phyloP scores from a whole-genome alignment of 1,140 invertebrate genomes.

The Drepana arcuata region DNA sequence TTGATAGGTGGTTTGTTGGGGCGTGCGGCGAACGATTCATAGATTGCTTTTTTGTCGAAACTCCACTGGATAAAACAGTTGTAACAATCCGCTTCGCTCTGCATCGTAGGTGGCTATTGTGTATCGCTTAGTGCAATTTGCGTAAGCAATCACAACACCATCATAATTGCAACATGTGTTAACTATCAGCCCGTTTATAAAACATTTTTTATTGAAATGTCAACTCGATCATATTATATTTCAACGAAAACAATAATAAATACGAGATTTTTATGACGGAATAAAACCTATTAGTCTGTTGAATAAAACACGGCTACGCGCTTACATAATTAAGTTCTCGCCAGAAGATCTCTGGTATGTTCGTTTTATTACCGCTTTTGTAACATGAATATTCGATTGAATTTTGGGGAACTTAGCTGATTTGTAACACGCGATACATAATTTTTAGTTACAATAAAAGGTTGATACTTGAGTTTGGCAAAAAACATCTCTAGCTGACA shows the following conservation, averaged over 20 bases:
- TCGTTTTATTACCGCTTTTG: slow-evolving; percentile 26
- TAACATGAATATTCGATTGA: slow-evolving; percentile 38
- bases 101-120: slow-evolving; percentile 47
- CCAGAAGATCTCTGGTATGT: slow-evolving; percentile 31
- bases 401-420: slow-evolving; percentile 14
- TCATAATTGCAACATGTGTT: background rate
- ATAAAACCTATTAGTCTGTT: too few relatives aligned
- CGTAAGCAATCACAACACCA: background rate
- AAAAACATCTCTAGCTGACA: too few relatives aligned
- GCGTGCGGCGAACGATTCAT: slow-evolving; percentile 44
- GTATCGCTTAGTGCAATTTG: slow-evolving; percentile 18
- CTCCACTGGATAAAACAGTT: slow-evolving; percentile 39
- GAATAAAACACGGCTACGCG: slow-evolving; percentile 5
- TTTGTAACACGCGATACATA: too few relatives aligned
- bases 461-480: too few relatives aligned
- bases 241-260: too few relatives aligned
- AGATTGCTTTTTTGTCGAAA: slow-evolving; percentile 60
- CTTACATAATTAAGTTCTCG: slow-evolving; percentile 38
- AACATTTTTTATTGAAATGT: too few relatives aligned
- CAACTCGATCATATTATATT: too few relatives aligned
- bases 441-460: too few relatives aligned
- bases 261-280: too few relatives aligned
- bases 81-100: slow-evolving; percentile 27
- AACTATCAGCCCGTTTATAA: too few relatives aligned
- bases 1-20: slow-evolving; percentile 22